phyloP scores from a whole-genome alignment of 1,140 invertebrate genomes.

The Frieseomelitta varia region DNA sequence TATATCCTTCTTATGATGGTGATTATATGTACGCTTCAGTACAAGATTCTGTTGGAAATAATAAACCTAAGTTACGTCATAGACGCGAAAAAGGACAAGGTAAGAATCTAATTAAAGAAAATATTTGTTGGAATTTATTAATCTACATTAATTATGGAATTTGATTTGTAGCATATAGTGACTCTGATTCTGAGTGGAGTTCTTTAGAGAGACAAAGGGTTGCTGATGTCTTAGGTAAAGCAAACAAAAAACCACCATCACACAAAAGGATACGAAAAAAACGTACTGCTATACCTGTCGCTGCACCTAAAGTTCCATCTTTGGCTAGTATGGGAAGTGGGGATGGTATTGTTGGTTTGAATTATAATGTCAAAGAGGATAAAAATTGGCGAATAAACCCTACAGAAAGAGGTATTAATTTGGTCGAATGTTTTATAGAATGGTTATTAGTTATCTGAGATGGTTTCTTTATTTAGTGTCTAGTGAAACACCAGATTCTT shows the following conservation, averaged over 20 bases:
- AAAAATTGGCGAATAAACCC: constrained; percentile 79
- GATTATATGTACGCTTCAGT: constrained; percentile 85
- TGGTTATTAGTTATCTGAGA: not conserved
- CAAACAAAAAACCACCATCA: constrained; percentile 87
- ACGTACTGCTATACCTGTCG: constrained; percentile 90
- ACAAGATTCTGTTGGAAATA: constrained; percentile 85
- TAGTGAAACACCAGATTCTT: constrained; percentile 79
- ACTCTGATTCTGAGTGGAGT: constrained; percentile 94
- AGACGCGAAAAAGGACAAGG: constrained; percentile 86
- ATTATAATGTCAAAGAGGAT: constrained; percentile 79
- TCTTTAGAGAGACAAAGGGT: constrained; percentile 88
- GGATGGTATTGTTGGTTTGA: constrained; percentile 75
- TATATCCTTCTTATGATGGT: constrained; percentile 84
- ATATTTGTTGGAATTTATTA: not conserved
- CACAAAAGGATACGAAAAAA: constrained; percentile 91
- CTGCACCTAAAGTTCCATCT: constrained; percentile 90
- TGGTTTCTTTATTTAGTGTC: constrained; percentile 71
- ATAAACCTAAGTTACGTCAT: constrained; percentile 84
- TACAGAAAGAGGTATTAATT: constrained; percentile 73
- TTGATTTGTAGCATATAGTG: constrained; percentile 86
- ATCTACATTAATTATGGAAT: constrained; percentile 36
- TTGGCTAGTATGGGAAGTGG: constrained; percentile 77
- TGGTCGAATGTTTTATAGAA: not conserved
- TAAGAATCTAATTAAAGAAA: constrained; percentile 71
- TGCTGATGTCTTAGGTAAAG: constrained; percentile 85